phyloP scores from a whole-genome alignment of 35 echinoderm and acorn worm genomes.

The Holothuria glaberrima region DNA sequence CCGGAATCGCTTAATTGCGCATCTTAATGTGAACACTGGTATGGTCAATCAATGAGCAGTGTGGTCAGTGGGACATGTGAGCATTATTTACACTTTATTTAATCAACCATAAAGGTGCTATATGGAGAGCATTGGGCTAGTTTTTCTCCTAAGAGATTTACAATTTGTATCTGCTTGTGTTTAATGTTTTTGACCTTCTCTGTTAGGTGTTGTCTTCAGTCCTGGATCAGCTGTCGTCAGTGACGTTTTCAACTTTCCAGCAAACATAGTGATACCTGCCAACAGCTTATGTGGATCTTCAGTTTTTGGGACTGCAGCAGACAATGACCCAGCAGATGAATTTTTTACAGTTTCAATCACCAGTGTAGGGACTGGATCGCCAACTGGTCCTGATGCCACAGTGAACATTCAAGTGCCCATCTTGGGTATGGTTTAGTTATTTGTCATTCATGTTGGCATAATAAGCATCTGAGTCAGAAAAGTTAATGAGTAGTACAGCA shows the following conservation, averaged over 20 bases:
- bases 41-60: too few species aligned
- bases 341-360: slow-evolving; percentile 5
- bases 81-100: too few species aligned
- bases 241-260: not conserved
- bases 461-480: too few species aligned
- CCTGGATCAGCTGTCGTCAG: not conserved
- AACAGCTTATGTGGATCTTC: not conserved
- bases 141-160: not conserved
- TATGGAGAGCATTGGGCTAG: too few species aligned
- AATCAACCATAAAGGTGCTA: too few species aligned
- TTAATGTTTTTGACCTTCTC: not conserved
- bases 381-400: not conserved
- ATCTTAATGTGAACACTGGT: too few species aligned
- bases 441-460: not conserved
- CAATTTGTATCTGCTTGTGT: not conserved
- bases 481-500: too few species aligned
- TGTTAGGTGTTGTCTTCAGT: not conserved
- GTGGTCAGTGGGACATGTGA: too few species aligned
- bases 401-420: not conserved
- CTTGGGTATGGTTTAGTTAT: not conserved
- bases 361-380: not conserved
- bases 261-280: not conserved
- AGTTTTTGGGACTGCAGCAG: not conserved
- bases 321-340: not conserved
- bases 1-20: too few species aligned